Evolutionary conservation across 2,888 invertebrate species (phyloP).

Genomic region (Cotesia congregata): DNA sequence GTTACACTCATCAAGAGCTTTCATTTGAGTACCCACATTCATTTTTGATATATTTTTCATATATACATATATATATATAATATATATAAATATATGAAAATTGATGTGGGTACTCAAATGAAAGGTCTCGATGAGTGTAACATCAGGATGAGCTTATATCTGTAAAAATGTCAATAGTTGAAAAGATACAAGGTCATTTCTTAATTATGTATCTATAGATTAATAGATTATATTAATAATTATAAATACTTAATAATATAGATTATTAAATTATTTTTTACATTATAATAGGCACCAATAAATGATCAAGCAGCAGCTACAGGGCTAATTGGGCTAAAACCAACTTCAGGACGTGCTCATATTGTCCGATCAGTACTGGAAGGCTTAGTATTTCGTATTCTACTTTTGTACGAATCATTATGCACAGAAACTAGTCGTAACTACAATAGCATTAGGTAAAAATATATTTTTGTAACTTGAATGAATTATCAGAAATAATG

Average conservation of each 20-base stretch:
- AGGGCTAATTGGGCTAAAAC: conserved; percentile 84
- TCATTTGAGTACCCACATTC: too few species aligned
- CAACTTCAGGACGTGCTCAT: conserved; percentile 83
- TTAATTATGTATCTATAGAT: too few species aligned
- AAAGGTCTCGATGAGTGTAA: too few species aligned
- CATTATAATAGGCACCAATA: conserved; percentile 81
- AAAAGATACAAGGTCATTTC: too few species aligned
- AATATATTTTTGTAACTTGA: conserved; percentile 2
- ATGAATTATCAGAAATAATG: not conserved
- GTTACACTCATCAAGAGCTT: too few species aligned
- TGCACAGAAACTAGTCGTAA: conserved; percentile 77
- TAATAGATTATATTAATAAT: too few species aligned
- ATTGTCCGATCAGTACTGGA: conserved; percentile 87
- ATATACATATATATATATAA: too few species aligned
- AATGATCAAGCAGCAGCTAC: conserved; percentile 88
- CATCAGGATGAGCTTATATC: too few species aligned
- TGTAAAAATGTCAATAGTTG: too few species aligned
- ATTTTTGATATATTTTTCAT: too few species aligned
- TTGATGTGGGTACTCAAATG: too few species aligned
- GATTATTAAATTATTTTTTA: not conserved
- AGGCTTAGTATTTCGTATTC: conserved; percentile 86
- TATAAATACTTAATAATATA: conserved; percentile 14
- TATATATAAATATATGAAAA: too few species aligned
- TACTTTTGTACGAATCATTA: conserved; percentile 83
- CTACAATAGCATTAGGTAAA: conserved; percentile 76